Percentiles rank a stretch among this genome's conserved stretches.
These are phyloP conservation scores for Rallus limicola DNA, from an alignment of 2,113 vertebrate genomes.

Conservation along the genomic window DNA sequence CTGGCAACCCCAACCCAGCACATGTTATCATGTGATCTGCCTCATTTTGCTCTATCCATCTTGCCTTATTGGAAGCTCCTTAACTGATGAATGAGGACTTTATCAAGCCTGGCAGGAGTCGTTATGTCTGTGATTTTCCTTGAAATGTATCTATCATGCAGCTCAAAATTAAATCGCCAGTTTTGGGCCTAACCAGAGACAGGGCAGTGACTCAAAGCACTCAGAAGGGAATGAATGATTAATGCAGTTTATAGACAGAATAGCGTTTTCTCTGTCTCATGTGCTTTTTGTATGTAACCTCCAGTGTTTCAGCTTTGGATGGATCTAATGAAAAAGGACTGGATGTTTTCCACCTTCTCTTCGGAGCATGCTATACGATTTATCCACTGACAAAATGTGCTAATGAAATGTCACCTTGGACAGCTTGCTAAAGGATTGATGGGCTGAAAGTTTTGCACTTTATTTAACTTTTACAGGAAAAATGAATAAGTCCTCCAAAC, in stretches of 20 bases:
- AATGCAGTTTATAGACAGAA: slow-evolving; percentile 86
- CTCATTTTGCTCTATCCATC: slow-evolving; percentile 79
- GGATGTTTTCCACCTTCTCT: slow-evolving; percentile 80
- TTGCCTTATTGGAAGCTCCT: slow-evolving; percentile 80
- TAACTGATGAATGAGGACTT: slow-evolving; percentile 93
- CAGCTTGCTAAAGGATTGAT: slow-evolving; percentile 89
- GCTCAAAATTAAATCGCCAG: slow-evolving; percentile 82
- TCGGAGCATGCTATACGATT: slow-evolving; percentile 80
- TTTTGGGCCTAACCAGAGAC: slow-evolving; percentile 76
- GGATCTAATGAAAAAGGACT: slow-evolving; percentile 89
- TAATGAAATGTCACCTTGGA: slow-evolving; percentile 96
- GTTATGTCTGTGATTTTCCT: slow-evolving; percentile 88
- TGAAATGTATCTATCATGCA: slow-evolving; percentile 86
- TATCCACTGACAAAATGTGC: slow-evolving; percentile 91
- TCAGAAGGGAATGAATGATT: slow-evolving; percentile 85
- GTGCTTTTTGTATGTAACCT: slow-evolving; percentile 82
- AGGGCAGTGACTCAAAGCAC: slow-evolving; percentile 76
- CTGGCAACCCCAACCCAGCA: not conserved
- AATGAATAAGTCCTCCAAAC: slow-evolving; percentile 80
- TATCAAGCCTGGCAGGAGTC: slow-evolving; percentile 88
- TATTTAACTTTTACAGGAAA: slow-evolving; percentile 86
- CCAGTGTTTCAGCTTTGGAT: slow-evolving; percentile 79
- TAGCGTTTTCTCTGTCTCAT: slow-evolving; percentile 70
- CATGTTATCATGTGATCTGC: slow-evolving; percentile 56
- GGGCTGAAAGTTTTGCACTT: slow-evolving; percentile 86